Evolutionary conservation across 1,140 invertebrate genomes (phyloP).

Genomic region (Tetranychus cinnabarinus): DNA sequence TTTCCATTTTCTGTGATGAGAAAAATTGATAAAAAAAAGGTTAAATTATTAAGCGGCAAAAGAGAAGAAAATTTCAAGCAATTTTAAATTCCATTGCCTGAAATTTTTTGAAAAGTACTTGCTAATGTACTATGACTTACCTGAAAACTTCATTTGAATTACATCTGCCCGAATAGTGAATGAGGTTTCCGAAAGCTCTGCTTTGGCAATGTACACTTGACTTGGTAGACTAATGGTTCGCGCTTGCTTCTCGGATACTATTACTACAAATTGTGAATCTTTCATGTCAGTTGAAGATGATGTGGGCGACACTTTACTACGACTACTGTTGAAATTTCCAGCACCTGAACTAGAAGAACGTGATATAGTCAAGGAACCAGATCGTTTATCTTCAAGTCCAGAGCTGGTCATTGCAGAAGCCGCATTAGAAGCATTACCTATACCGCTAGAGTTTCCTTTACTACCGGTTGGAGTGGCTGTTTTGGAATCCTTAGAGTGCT

Average conservation of each 20-base stretch:
- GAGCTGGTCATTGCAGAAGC: background rate
- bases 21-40: too few species aligned
- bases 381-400: slow-evolving; percentile 3
- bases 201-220: slow-evolving; percentile 33
- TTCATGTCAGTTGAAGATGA: slow-evolving; percentile 26
- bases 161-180: slow-evolving; percentile 85
- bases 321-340: background rate
- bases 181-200: slow-evolving; percentile 46
- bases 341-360: background rate
- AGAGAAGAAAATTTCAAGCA: too few species aligned
- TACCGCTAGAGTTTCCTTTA: too few species aligned
- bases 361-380: slow-evolving; percentile 2
- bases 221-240: slow-evolving; percentile 77
- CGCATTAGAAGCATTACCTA: too few species aligned
- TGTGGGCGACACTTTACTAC: slow-evolving; percentile 46
- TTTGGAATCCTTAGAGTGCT: background rate
- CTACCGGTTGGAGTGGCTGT: slow-evolving; percentile 49
- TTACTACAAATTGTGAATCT: slow-evolving; percentile 73
- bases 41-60: too few species aligned
- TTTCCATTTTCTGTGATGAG: slow-evolving; percentile 28
- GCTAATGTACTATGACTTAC: slow-evolving; percentile 1
- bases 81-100: too few species aligned
- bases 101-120: too few species aligned
- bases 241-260: slow-evolving; percentile 82
- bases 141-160: slow-evolving; percentile 63